Percentiles rank a stretch among this genome's conserved stretches.
Evolutionary conservation across 2,797 vertebrate species (phyloP).

Genomic region (Naso thynnoides): DNA sequence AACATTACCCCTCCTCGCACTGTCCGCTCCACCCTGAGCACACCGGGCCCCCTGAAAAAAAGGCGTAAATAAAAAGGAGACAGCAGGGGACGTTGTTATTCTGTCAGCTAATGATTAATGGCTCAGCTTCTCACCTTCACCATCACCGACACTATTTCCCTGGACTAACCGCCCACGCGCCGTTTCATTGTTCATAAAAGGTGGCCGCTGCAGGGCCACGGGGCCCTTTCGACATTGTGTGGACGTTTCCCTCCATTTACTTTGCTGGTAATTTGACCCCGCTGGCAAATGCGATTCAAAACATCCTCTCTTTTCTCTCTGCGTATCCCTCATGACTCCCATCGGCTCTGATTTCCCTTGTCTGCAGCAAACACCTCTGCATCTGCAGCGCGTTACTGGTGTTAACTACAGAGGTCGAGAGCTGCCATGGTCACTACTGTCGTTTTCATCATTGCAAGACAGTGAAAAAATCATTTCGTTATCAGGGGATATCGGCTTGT

Average conservation of each 20-base stretch:
- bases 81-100: constrained; percentile 52
- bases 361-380: constrained; percentile 56
- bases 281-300: constrained; percentile 40
- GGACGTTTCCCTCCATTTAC: constrained; percentile 32
- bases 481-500: too few relatives aligned
- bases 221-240: constrained; percentile 38
- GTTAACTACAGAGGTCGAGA: too few relatives aligned
- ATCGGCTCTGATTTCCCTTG: constrained; percentile 51
- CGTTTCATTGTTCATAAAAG: constrained; percentile 46
- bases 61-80: background rate
- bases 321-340: constrained; percentile 59
- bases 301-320: constrained; percentile 21
- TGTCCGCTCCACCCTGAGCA: constrained; percentile 39
- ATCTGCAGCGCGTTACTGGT: background rate
- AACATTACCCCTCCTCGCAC: constrained; percentile 19
- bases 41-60: constrained; percentile 20
- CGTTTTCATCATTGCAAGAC: too few relatives aligned
- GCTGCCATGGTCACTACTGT: too few relatives aligned
- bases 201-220: constrained; percentile 30
- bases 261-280: constrained; percentile 34
- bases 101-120: constrained; percentile 71
- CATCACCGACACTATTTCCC: constrained; percentile 34
- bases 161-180: constrained; percentile 47
- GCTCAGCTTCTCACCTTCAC: constrained; percentile 68
- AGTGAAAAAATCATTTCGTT: too few relatives aligned